Base-by-base conservation (phyloP, 1,140 invertebrate genomes). In the Scylla paramamosain region DNA sequence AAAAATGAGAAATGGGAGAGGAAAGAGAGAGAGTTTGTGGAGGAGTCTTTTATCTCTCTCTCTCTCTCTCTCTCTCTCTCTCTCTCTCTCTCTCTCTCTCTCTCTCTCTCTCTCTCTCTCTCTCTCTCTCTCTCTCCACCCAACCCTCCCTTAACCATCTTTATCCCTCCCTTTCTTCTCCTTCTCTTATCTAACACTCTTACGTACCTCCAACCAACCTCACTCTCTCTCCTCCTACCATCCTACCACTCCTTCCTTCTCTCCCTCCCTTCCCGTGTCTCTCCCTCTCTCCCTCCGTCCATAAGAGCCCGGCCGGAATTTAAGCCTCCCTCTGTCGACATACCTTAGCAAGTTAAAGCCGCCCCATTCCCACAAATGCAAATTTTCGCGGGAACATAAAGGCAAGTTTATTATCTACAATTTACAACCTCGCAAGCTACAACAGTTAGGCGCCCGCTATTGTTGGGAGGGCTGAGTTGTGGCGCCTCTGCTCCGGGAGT, bases 321-420 rank as follows among this genome's bases (percentile, higher is more conserved):
- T 94, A 94, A 89, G 28, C 93, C 90, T 77, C 28, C 28, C 88
- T 67, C 84, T 94, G 88, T 94, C 93, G 88, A 39, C 93, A 94
- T 94, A 45, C 93, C 45, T 94, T 91, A 94, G 93, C 93, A 82
- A 94, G 93, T 94, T 94, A 94, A 94, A 94, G 93, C 88, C 88
- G 32, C 82, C 45, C 93, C 93, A 91, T 94, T 94, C 93, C 93
- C 93, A 67, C 93, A 94, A 94, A 94, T 94, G 93, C 93, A 94
- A 94, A 94, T 94, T 94, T 94, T 90, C 93, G 88, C 93, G 93
- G 87, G 87, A 94, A 94, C 93, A 94, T 94, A 94, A 94, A 89
- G 93, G 52, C n/a, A 94, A 94, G 93, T 94, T 94, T 94, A 94
- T 94, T 91, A 91, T 90, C 29, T 46, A 46, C 93, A 90, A 90